Percentiles rank a stretch among this genome's conserved stretches.
Evolutionary conservation across 2,113 vertebrate species (phyloP).

Genomic region (Microcebus jonahi): DNA sequence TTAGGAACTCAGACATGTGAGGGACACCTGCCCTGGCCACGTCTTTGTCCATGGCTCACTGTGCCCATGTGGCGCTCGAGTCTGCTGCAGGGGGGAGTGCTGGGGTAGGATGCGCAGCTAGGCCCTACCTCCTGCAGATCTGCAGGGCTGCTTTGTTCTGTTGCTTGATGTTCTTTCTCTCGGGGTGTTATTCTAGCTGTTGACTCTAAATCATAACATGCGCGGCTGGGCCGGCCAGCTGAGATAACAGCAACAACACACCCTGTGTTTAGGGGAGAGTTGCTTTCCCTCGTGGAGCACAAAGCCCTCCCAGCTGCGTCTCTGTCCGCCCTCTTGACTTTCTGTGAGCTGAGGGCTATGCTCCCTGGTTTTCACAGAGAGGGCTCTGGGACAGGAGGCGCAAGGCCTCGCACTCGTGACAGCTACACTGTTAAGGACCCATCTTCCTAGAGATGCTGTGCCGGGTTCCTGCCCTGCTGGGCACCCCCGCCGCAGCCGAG

Average conservation of each 20-base stretch:
- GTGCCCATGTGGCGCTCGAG: not conserved
- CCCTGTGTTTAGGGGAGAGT: not conserved
- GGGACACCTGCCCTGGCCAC: not conserved
- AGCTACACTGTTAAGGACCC: not conserved
- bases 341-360: not conserved
- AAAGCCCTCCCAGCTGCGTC: not conserved
- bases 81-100: not conserved
- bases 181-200: conserved; percentile 78
- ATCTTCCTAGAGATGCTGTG: not conserved
- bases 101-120: not conserved
- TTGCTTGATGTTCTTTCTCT: conserved; percentile 29
- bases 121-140: not conserved
- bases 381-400: not conserved
- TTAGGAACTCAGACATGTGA: not conserved
- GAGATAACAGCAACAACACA: conserved; percentile 47
- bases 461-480: not conserved
- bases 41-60: accelerated
- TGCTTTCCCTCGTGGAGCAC: not conserved
- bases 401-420: accelerated
- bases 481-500: not conserved
- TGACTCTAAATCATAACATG: not conserved
- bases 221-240: conserved; percentile 59
- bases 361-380: not conserved
- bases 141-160: not conserved
- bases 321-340: not conserved